phyloP scores from a whole-genome alignment of 2,113 vertebrate species.

The Nothoprocta perdicaria region DNA sequence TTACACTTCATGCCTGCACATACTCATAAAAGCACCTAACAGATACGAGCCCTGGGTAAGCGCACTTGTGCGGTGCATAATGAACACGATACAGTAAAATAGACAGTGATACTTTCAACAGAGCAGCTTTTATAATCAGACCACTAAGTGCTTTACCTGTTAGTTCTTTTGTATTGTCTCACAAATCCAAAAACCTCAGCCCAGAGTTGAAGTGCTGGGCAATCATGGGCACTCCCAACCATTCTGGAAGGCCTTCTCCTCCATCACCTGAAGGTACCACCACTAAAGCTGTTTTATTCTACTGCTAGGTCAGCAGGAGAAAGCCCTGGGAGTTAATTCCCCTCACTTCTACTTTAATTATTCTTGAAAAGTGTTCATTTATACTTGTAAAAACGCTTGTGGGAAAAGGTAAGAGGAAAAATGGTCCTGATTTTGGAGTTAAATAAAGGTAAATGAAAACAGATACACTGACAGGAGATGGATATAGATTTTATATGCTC shows the following conservation, averaged over 20 bases:
- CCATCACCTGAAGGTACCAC: background rate
- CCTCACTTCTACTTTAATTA: background rate
- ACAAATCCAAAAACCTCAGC: background rate
- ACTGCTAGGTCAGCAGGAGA: background rate
- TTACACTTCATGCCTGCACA: background rate
- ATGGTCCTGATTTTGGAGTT: background rate
- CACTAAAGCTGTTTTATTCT: background rate
- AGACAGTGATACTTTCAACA: background rate
- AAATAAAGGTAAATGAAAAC: background rate
- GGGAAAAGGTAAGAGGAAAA: background rate
- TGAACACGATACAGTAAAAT: background rate
- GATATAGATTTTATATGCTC: background rate
- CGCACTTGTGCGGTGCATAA: background rate
- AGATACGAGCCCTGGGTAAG: background rate
- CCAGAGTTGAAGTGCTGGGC: fast-evolving
- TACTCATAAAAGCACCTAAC: background rate
- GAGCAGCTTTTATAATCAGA: background rate
- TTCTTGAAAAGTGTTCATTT: background rate
- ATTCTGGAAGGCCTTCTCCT: background rate
- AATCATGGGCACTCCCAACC: background rate
- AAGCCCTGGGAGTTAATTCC: background rate
- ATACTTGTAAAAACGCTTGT: background rate
- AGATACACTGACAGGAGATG: too few species aligned
- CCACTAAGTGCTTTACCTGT: background rate
- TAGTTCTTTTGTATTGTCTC: background rate